phyloP scores from a whole-genome alignment of 2,113 vertebrate genomes.

The Oncorhynchus clarkii region DNA sequence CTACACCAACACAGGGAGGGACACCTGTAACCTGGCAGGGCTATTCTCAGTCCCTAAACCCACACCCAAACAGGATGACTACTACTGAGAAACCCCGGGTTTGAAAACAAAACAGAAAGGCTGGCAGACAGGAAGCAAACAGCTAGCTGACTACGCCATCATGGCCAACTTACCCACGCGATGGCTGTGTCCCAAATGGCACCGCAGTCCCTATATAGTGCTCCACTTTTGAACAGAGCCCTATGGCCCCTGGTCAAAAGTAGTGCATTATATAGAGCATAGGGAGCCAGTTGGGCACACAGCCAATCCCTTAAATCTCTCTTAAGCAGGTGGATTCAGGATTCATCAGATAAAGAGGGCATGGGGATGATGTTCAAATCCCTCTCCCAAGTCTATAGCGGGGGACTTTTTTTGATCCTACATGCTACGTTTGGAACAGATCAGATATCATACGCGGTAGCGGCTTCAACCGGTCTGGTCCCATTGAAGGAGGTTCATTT shows the following conservation, averaged over 20 bases:
- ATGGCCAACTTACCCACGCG: not conserved
- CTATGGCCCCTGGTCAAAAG: not conserved
- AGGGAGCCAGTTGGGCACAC: not conserved
- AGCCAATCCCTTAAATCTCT: conserved; percentile 70
- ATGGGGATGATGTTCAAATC: conserved; percentile 70
- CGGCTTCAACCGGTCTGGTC: conserved; percentile 51
- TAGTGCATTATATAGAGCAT: too few species aligned
- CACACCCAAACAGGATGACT: conserved; percentile 34
- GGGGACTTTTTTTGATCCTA: conserved; percentile 57
- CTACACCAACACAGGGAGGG: conserved; percentile 54
- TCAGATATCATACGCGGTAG: conserved; percentile 59
- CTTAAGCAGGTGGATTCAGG: conserved; percentile 71
- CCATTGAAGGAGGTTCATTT: conserved; percentile 33
- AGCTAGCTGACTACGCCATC: conserved; percentile 25
- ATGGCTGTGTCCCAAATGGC: conserved; percentile 3
- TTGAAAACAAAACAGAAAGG: conserved; percentile 22
- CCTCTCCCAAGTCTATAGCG: conserved; percentile 31
- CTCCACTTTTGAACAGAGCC: not conserved
- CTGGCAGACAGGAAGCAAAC: conserved; percentile 30
- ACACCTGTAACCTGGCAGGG: conserved; percentile 57
- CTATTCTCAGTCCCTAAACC: conserved; percentile 48
- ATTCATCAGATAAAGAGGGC: conserved; percentile 74
- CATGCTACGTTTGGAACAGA: not conserved
- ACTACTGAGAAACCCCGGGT: conserved; percentile 28
- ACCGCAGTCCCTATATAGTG: too few species aligned